Percentiles rank a stretch among this genome's conserved stretches.
Evolutionary conservation across 2,797 vertebrate species (phyloP).

Genomic region (Mus caroli): DNA sequence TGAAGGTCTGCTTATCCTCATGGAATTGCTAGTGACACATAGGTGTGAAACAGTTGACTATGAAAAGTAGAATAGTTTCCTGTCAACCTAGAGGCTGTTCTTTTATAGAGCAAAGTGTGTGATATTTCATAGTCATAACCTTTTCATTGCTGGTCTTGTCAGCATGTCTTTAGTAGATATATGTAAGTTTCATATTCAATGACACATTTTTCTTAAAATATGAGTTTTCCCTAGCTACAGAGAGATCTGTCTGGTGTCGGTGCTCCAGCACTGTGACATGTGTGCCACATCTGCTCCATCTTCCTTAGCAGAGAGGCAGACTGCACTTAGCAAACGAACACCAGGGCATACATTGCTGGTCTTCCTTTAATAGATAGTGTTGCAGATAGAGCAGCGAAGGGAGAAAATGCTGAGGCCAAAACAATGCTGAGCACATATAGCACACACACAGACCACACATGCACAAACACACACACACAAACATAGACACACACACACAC

Average conservation of each 20-base stretch:
- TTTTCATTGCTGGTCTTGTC: conserved; percentile 71
- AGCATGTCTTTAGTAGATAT: conserved; percentile 37
- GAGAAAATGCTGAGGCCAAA: not conserved
- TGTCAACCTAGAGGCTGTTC: conserved; percentile 46
- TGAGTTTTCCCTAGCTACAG: conserved; percentile 25
- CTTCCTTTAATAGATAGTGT: conserved; percentile 42
- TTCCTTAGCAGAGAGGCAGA: not conserved
- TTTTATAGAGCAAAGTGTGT: conserved; percentile 56
- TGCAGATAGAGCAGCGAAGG: not conserved
- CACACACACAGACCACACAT: not conserved
- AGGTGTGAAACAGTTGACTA: conserved; percentile 64
- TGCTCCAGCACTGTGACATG: conserved; percentile 29
- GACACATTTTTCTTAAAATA: conserved; percentile 67
- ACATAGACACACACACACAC: not conserved
- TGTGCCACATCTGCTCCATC: not conserved
- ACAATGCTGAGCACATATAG: not conserved
- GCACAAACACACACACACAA: not conserved
- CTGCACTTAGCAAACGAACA: not conserved
- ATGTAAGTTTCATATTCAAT: conserved; percentile 54
- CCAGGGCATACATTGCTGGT: conserved; percentile 2
- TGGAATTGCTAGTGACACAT: conserved; percentile 35
- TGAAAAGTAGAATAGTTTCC: conserved; percentile 64
- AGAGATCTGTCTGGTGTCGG: conserved; percentile 59
- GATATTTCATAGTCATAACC: conserved; percentile 33
- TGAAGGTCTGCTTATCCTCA: conserved; percentile 55